Evolutionary conservation across 64 coral and sea anemone species (phyloP).

Genomic region (Trachythela sp.): DNA sequence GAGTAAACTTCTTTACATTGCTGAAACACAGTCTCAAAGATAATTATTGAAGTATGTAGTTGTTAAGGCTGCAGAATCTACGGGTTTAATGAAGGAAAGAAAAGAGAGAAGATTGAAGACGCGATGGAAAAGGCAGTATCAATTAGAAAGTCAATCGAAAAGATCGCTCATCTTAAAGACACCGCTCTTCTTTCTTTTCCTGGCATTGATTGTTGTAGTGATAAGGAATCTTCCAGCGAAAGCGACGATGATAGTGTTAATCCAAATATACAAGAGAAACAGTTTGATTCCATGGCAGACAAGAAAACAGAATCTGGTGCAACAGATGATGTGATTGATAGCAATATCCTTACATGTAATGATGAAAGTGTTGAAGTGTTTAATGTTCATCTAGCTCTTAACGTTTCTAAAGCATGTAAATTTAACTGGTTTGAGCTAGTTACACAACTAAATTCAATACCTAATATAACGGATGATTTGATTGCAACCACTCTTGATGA

Average conservation of each 20-base stretch:
- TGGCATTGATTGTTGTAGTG: constrained; percentile 22
- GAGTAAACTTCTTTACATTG: constrained; percentile 22
- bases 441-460: background rate
- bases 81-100: constrained; percentile 3
- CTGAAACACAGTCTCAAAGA: constrained; percentile 19
- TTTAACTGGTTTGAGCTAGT: constrained; percentile 14
- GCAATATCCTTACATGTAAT: background rate
- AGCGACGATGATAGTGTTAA: background rate
- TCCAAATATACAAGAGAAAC: background rate
- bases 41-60: constrained; percentile 23
- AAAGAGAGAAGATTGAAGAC: constrained; percentile 30
- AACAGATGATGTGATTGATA: background rate
- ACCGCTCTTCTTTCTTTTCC: constrained; percentile 20
- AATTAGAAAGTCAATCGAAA: constrained; percentile 25
- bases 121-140: constrained; percentile 27
- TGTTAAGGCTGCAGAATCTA: constrained; percentile 1
- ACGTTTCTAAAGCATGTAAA: background rate
- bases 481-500: background rate
- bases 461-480: background rate
- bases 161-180: constrained; percentile 32
- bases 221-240: constrained; percentile 15
- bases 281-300: background rate
- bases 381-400: background rate
- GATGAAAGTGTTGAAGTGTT: background rate
- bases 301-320: constrained; percentile 14